Percentiles rank a stretch among this genome's conserved stretches.
Evolutionary conservation across 1,140 invertebrate genomes (phyloP).

Genomic region (Drosophila nebulosa): DNA sequence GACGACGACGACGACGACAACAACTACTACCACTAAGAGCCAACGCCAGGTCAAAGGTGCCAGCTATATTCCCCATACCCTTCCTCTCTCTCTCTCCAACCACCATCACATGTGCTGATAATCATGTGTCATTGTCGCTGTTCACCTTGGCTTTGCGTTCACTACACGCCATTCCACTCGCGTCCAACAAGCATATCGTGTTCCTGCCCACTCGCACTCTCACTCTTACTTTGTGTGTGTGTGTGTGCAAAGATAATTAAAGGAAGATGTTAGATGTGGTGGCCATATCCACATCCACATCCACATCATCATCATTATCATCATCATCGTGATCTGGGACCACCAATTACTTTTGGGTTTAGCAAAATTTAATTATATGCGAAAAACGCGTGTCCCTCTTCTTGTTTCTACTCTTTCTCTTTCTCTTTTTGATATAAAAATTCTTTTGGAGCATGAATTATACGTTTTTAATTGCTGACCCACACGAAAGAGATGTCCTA

Average conservation of each 20-base stretch:
- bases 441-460: constrained; percentile 61
- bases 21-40: neutral
- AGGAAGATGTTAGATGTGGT: constrained; percentile 53
- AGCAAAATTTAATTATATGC: constrained; percentile 69
- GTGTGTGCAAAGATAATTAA: constrained; percentile 52
- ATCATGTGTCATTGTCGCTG: constrained; percentile 78
- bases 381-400: constrained; percentile 7
- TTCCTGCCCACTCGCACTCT: constrained; percentile 17
- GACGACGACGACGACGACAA: neutral
- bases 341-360: constrained; percentile 65
- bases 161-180: constrained; percentile 14
- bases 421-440: neutral
- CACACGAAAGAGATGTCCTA: neutral
- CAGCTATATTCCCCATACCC: constrained; percentile 23
- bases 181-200: constrained; percentile 47
- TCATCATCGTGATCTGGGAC: constrained; percentile 12
- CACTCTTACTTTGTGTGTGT: constrained; percentile 3
- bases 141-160: constrained; percentile 34
- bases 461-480: constrained; percentile 74
- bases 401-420: neutral
- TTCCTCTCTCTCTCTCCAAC: no score
- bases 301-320: constrained; percentile 12
- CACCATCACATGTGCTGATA: constrained; percentile 44
- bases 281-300: constrained; percentile 47
- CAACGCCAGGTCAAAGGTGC: constrained; percentile 43